Evolutionary conservation across 1,140 invertebrate genomes (phyloP), one percentile per base, ranked within the genome.

Genomic region (Monomorium pharaonis): DNA sequence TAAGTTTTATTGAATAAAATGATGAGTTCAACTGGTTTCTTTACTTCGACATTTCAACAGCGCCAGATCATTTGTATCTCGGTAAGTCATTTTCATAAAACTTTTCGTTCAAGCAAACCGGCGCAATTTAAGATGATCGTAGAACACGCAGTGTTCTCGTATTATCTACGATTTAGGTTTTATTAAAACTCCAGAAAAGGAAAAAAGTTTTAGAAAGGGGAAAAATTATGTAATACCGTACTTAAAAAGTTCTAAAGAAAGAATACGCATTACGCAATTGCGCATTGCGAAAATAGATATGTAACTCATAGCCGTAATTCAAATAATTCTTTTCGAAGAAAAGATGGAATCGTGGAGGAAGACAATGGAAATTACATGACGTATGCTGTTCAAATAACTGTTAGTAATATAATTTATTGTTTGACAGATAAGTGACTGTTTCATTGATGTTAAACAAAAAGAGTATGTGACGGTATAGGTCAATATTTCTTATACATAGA

Each of bases 321-420:
- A 42, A 37, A 58, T 33, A 47, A 60, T 83, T 58, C 16, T 37
- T 44, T 58, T 42, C 16, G 16, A 24, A 27, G 65, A 44, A 33
- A 58, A 80, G 47, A 18, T 5, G 12, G 18, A 44, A 83, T 74
- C 27, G 7, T 74, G 14, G 30, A 44, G 37, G n/a, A 54, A 63
- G 10, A 67, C 3, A 24, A 27, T 76, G 3, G 18, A 63, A 47
- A 77, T 62, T 76, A 58, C 4, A 10, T 80, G 44, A 67, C 27
- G 27, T 56, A 16, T 81, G n/a, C 10, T 51, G 7, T 69, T 67
- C 4, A 27, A 37, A 51, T 44, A 18, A 58, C 18, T 58, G 1
- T 37, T 54, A 56, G 33, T 42, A 83, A 18, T 78, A 67, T 24
- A 5, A 65, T 83, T 56, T 83, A 69, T 83, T 83, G 0, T 60